These are phyloP conservation scores for Aplysina aerophoba DNA, from an alignment of 37 sponge, comb jelly and placozoan species.

Conservation along the genomic window DNA sequence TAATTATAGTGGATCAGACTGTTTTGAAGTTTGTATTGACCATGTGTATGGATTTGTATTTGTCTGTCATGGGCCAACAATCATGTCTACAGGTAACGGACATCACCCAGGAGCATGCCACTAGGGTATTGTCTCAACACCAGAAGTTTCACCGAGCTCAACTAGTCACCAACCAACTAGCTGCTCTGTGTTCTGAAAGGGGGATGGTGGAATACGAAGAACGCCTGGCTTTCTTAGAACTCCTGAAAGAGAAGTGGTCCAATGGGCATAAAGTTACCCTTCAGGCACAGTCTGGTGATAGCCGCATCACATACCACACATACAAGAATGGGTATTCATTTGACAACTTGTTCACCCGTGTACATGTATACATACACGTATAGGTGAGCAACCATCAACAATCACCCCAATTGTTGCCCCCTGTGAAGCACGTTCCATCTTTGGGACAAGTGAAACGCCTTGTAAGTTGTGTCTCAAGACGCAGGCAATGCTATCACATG, in stretches of 20 bases:
- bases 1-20: neutral
- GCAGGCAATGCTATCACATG: slow-evolving; percentile 4
- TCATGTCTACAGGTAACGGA: neutral
- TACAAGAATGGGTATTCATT: neutral
- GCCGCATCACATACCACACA: neutral
- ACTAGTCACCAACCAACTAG: neutral
- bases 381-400: slow-evolving; percentile 11
- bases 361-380: neutral
- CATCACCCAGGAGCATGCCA: neutral
- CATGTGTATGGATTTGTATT: neutral
- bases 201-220: neutral
- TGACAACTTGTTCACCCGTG: neutral
- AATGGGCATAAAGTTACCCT: neutral
- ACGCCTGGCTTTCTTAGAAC: neutral
- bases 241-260: neutral
- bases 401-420: neutral
- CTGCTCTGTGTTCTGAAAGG: neutral
- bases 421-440: neutral
- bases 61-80: neutral
- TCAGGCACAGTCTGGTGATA: neutral
- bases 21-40: neutral
- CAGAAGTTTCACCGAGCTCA: slow-evolving; percentile 47
- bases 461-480: neutral
- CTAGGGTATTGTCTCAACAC: slow-evolving; percentile 36
- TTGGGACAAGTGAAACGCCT: slow-evolving; percentile 4